These are phyloP conservation scores for Polymixis flavicincta DNA, from an alignment of 2,888 invertebrate genomes.

Conservation along the genomic window DNA sequence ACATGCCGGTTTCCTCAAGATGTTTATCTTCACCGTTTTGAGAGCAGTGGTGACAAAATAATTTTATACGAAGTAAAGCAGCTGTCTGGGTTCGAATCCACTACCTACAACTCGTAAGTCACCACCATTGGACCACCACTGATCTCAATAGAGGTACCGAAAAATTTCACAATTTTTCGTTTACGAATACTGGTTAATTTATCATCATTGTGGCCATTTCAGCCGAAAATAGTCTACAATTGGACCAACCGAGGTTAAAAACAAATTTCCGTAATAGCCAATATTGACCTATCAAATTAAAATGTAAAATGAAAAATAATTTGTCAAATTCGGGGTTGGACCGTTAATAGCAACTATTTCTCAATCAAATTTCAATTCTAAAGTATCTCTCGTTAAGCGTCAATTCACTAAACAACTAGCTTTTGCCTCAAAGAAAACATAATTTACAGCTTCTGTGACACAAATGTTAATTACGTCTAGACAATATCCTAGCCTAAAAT, in stretches of 20 bases:
- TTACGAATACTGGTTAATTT: no score
- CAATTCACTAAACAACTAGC: not conserved
- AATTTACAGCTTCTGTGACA: not conserved
- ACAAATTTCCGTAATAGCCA: not conserved
- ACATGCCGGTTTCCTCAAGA: no score
- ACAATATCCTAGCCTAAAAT: conserved; percentile 6
- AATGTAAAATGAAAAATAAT: not conserved
- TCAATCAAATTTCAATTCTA: not conserved
- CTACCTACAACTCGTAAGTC: no score
- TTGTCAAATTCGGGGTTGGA: not conserved
- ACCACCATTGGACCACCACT: no score
- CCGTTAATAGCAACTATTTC: not conserved
- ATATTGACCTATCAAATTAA: not conserved
- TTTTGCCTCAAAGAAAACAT: not conserved
- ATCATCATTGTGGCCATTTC: no score
- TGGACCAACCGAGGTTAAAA: not conserved
- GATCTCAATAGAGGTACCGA: no score
- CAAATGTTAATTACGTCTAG: not conserved
- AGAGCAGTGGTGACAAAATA: no score
- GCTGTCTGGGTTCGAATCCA: no score
- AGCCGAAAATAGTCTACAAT: not conserved
- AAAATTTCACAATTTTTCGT: no score
- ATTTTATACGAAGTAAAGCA: no score
- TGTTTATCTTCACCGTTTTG: no score
- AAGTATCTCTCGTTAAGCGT: not conserved